Base-by-base conservation (phyloP, 2,797 vertebrate genomes). In the Eremophila alpestris region DNA sequence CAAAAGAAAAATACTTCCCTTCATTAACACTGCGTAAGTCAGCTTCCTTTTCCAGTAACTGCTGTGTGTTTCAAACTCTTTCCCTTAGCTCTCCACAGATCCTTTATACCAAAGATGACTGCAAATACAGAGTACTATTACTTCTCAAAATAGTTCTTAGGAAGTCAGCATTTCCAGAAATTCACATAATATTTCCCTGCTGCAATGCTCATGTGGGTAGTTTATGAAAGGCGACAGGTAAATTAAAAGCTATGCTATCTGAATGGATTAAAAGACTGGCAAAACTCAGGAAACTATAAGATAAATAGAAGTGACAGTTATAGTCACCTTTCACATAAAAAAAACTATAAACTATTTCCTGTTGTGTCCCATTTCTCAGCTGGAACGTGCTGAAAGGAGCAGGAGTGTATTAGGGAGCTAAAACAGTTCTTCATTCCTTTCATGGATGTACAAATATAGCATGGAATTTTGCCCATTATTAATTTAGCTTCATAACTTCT, bases 251-350 rank as follows among this genome's bases (percentile, higher is more conserved):
- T 92, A 64, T 93, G 95, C 94, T 91, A 95, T 96, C 94, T 97
- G 96, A 97, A 98, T 95, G 96, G 94, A 92, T 96, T 97, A 94
- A 98, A 97, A 98, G 97, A 94, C 97, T 98, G 96, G 82, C 83
- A 96, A 96, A 94, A 96, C 83, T 97, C 95, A 73, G 97, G 94
- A 96, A 96, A 97, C 91, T 84, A 56, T 83, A 95, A 97, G 96
- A 97, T 98, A 98, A 98, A 97, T 96, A 97, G 94, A 98, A 98
- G 96, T 98, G 98, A 98, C 98, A 98, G 97, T 98, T 99, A 98
- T 97, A 97, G 97, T 97, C 96, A 98, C 92, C 96, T 97, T 94
- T 96, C 93, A 98, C 94, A 96, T 95, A 95, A 97, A 86, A 92
- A 92, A 96, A 95, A 16, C 94, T 97, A 95, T 97, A 95, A 98